Evolutionary conservation across 1,140 invertebrate genomes (phyloP).

Genomic region (Monochamus saltuarius): DNA sequence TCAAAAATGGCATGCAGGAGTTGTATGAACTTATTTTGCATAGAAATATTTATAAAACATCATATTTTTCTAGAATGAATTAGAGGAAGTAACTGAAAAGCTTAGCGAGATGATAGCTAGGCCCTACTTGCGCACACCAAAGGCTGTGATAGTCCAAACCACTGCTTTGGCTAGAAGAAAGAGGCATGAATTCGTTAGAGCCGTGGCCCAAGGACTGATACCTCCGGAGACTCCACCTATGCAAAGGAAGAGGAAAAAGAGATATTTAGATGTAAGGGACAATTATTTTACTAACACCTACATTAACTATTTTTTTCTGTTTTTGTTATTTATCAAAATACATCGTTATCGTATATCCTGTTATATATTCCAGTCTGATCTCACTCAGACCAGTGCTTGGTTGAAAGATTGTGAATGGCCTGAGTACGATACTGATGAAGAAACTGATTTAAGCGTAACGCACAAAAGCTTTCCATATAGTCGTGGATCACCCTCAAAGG

Average conservation of each 20-base stretch:
- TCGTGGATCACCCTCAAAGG: constrained; percentile 32
- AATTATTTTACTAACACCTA: not conserved
- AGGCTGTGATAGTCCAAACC: constrained; percentile 63
- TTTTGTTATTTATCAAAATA: too few relatives aligned
- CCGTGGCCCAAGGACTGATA: constrained; percentile 66
- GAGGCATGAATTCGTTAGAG: constrained; percentile 65
- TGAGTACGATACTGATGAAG: constrained; percentile 62
- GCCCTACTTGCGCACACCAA: constrained; percentile 65
- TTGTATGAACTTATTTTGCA: too few relatives aligned
- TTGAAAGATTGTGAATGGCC: constrained; percentile 64
- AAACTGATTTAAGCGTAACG: constrained; percentile 46
- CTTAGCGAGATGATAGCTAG: constrained; percentile 67
- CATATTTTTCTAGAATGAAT: constrained; percentile 59
- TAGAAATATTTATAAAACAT: not conserved
- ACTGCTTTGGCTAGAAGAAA: constrained; percentile 61
- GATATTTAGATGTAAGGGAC: constrained; percentile 53
- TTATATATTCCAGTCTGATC: constrained; percentile 41
- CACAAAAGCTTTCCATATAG: constrained; percentile 31
- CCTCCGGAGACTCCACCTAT: constrained; percentile 66
- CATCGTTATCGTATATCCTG: not conserved
- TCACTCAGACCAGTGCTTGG: constrained; percentile 49
- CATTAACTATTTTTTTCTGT: not conserved
- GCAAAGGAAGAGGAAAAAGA: constrained; percentile 53
- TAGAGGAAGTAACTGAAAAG: constrained; percentile 68
- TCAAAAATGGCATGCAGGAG: too few relatives aligned